Evolutionary conservation across 2,888 invertebrate genomes (phyloP).

Genomic region (Yponomeuta sedellus): DNA sequence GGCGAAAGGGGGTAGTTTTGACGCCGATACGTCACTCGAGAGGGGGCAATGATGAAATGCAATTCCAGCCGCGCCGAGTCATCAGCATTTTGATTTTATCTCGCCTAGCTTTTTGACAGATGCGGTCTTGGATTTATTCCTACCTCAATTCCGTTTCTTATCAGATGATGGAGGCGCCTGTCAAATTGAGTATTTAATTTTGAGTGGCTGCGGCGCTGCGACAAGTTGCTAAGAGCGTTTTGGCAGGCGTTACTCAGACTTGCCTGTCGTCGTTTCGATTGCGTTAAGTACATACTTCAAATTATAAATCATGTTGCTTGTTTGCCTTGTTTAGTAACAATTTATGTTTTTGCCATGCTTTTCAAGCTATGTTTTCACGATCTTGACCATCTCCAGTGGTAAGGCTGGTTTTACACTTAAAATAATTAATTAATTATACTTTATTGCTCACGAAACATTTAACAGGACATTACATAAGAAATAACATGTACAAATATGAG

Average conservation of each 20-base stretch:
- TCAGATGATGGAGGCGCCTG: neutral
- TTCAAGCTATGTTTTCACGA: too few species aligned
- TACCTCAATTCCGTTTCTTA: neutral
- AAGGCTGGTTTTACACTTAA: too few species aligned
- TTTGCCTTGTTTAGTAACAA: too few species aligned
- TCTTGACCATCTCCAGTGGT: too few species aligned
- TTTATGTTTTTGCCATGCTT: too few species aligned
- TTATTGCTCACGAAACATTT: too few species aligned
- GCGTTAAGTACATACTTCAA: too few species aligned
- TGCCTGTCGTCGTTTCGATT: too few species aligned
- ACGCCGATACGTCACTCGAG: slow-evolving; percentile 8
- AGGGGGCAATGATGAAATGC: slow-evolving; percentile 14
- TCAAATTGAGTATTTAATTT: neutral
- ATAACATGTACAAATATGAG: too few species aligned
- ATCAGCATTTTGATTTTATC: slow-evolving; percentile 15
- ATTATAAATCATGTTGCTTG: too few species aligned
- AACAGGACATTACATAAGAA: too few species aligned
- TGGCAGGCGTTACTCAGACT: neutral
- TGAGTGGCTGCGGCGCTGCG: neutral
- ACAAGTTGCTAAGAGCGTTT: neutral
- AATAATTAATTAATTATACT: too few species aligned
- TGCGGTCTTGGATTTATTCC: slow-evolving; percentile 13
- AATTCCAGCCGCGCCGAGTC: slow-evolving; percentile 11
- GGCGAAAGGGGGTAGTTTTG: slow-evolving; percentile 3
- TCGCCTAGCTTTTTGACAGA: slow-evolving; percentile 6